phyloP scores from a whole-genome alignment of 2,888 invertebrate genomes.

The Dynastes hyllus region DNA sequence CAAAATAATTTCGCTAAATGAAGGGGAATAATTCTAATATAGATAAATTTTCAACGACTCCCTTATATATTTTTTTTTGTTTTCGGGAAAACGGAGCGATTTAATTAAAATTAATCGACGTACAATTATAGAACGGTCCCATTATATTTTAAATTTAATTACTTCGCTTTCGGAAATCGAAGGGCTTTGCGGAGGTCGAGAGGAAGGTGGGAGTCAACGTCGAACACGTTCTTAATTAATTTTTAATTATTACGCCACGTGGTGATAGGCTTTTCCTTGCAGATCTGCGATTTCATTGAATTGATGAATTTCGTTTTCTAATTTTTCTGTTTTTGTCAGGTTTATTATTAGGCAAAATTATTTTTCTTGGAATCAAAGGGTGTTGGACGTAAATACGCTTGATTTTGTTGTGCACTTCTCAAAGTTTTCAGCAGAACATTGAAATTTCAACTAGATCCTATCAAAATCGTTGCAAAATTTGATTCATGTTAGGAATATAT shows the following conservation, averaged over 20 bases:
- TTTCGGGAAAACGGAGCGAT: neutral
- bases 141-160: constrained; percentile 28
- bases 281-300: neutral
- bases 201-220: neutral
- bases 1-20: too few relatives aligned
- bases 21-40: too few relatives aligned
- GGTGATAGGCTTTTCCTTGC: neutral
- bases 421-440: too few relatives aligned
- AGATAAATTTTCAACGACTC: too few relatives aligned
- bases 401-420: too few relatives aligned
- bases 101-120: constrained; percentile 30
- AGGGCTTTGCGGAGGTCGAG: neutral
- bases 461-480: too few relatives aligned
- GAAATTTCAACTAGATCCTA: too few relatives aligned
- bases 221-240: neutral
- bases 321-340: neutral
- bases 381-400: too few relatives aligned
- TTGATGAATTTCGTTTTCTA: neutral
- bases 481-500: too few relatives aligned
- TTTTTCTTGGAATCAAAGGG: too few relatives aligned
- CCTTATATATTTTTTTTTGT: too few relatives aligned
- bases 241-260: neutral
- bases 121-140: constrained; percentile 1
- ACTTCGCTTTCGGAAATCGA: neutral
- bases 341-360: neutral